Percentiles rank a stretch among this genome's conserved stretches.
phyloP scores from a whole-genome alignment of 1,140 invertebrate species.

The Plutomurus gul region DNA sequence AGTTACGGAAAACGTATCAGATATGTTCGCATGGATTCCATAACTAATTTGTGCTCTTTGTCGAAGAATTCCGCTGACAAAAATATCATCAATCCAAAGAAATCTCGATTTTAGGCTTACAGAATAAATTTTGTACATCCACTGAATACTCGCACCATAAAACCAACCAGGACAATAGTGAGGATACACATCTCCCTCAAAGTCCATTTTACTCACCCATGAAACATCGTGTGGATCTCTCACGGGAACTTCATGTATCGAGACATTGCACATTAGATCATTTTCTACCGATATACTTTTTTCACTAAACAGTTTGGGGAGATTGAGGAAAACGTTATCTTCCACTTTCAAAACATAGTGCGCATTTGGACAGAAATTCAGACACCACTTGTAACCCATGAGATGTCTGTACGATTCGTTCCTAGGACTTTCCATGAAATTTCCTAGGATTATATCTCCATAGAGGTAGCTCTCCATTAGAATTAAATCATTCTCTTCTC shows the following conservation, averaged over 20 bases:
- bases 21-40: not conserved
- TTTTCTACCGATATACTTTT: not conserved
- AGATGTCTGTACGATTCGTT: constrained; percentile 61
- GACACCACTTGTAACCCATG: constrained; percentile 60
- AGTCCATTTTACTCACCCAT: not conserved
- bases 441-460: constrained; percentile 58
- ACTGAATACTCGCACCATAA: not conserved
- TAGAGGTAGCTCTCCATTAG: constrained; percentile 49
- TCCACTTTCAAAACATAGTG: constrained; percentile 61
- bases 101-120: not conserved
- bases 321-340: constrained; percentile 62
- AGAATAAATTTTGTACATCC: not conserved
- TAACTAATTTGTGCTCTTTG: not conserved
- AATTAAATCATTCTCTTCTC: constrained; percentile 55
- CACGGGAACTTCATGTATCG: too few relatives aligned
- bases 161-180: not conserved
- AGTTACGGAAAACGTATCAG: not conserved
- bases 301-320: not conserved
- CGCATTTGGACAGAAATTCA: constrained; percentile 57
- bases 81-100: not conserved
- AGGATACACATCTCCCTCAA: not conserved
- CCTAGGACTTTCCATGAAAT: constrained; percentile 59
- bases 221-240: not conserved
- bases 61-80: not conserved
- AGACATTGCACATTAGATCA: not conserved